These are phyloP conservation scores for Ranitomeya variabilis DNA, from an alignment of 2,113 vertebrate genomes.

Conservation along the genomic window DNA sequence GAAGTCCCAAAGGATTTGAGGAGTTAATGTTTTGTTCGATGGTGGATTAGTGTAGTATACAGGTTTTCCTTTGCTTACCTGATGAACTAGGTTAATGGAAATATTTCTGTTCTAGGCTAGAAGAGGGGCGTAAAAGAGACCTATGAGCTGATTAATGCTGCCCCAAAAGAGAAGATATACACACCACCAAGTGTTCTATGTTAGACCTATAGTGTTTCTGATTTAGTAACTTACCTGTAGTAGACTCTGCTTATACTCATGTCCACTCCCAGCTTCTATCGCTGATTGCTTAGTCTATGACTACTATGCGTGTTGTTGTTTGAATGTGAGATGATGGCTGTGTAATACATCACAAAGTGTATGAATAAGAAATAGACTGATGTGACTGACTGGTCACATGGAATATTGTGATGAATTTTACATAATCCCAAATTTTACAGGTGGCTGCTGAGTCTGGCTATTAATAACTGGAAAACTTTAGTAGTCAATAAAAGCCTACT, in stretches of 20 bases:
- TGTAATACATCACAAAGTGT: not conserved
- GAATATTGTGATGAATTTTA: conserved; percentile 3
- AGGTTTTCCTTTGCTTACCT: too few species aligned
- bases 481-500: not conserved
- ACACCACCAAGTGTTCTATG: not conserved
- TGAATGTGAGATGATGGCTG: not conserved
- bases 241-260: not conserved
- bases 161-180: too few species aligned
- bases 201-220: too few species aligned
- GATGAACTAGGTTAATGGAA: too few species aligned
- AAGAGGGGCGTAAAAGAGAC: too few species aligned
- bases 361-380: conserved; percentile 4
- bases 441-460: not conserved
- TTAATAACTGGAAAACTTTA: conserved; percentile 13
- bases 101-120: too few species aligned
- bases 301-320: not conserved
- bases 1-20: too few species aligned
- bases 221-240: not conserved
- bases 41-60: too few species aligned
- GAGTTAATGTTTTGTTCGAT: too few species aligned
- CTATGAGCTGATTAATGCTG: too few species aligned
- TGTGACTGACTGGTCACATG: not conserved
- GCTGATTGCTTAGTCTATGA: not conserved
- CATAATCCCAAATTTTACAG: not conserved
- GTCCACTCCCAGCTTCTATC: not conserved